Conservation (phyloP, 2,797 vertebrate genomes). For the Rhynchonycteris naso region DNA sequence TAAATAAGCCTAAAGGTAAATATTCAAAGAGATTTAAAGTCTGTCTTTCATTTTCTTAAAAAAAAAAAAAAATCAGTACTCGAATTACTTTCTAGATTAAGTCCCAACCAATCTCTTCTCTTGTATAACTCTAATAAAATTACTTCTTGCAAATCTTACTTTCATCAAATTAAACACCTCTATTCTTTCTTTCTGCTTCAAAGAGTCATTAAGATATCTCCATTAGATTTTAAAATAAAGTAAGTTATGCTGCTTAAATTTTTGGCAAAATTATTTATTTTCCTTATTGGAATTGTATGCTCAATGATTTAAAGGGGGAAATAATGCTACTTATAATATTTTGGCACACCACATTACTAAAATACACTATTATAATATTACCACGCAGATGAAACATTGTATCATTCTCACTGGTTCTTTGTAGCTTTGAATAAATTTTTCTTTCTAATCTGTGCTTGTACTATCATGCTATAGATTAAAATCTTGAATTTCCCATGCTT, state of each 20-base stretch:
- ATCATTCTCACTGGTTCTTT: neutral
- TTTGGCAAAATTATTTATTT: neutral
- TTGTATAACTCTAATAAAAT: neutral
- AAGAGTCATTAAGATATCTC: neutral
- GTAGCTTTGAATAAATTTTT: neutral
- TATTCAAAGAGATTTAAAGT: neutral
- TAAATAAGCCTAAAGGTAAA: constrained; percentile 43
- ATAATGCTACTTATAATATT: neutral
- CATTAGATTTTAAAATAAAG: neutral
- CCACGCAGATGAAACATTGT: neutral
- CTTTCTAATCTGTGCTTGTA: neutral
- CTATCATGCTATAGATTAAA: neutral
- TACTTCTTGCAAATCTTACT: neutral
- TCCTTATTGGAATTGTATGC: neutral
- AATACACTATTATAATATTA: neutral
- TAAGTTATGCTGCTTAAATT: neutral
- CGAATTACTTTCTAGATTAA: constrained; percentile 38
- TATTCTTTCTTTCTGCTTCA: neutral
- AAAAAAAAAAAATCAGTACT: neutral
- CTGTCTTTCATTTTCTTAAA: neutral
- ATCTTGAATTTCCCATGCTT: neutral
- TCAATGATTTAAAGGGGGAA: neutral
- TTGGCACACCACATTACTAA: neutral
- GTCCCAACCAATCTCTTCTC: neutral
- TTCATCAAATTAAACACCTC: neutral